Conservation (phyloP, 2,797 vertebrate genomes). For the Thalassophryne amazonica region DNA sequence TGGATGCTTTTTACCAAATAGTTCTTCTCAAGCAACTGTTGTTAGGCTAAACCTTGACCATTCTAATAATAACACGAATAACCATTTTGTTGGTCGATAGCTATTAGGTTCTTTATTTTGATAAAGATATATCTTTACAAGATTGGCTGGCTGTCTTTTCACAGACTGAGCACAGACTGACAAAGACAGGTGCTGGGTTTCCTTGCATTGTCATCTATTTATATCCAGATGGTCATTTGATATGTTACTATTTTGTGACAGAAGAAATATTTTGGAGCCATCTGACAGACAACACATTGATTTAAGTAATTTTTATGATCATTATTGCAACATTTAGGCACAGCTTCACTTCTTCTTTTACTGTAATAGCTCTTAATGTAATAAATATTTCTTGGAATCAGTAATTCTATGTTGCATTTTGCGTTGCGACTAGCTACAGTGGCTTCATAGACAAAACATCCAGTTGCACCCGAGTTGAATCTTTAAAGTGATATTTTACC, state of each 20-base stretch:
- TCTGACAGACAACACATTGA: constrained; percentile 13
- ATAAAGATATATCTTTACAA: background rate
- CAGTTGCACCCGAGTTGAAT: too few relatives aligned
- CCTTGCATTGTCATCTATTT: constrained; percentile 81
- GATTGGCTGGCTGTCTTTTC: constrained; percentile 4
- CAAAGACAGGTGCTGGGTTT: constrained; percentile 70
- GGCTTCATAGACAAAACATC: too few relatives aligned
- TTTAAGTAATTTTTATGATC: too few relatives aligned
- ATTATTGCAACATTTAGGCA: background rate
- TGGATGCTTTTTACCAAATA: constrained; percentile 5
- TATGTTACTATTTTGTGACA: constrained; percentile 52
- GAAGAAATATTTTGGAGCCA: constrained; percentile 18
- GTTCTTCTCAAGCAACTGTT: background rate
- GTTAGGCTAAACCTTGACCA: background rate
- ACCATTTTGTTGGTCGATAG: background rate
- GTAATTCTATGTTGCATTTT: background rate
- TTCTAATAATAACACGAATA: background rate
- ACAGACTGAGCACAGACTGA: constrained; percentile 45
- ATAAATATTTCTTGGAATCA: background rate
- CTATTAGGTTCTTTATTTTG: background rate
- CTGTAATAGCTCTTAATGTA: background rate
- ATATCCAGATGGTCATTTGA: constrained; percentile 50
- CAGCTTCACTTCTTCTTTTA: background rate
- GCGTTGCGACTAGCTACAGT: background rate
- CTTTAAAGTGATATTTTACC: too few relatives aligned